A percentile compares a stretch with the other conserved stretches of the same genome.
These are phyloP conservation scores for Sipunculus nudus DNA, from an alignment of 2,888 invertebrate genomes.

Conservation along the genomic window DNA sequence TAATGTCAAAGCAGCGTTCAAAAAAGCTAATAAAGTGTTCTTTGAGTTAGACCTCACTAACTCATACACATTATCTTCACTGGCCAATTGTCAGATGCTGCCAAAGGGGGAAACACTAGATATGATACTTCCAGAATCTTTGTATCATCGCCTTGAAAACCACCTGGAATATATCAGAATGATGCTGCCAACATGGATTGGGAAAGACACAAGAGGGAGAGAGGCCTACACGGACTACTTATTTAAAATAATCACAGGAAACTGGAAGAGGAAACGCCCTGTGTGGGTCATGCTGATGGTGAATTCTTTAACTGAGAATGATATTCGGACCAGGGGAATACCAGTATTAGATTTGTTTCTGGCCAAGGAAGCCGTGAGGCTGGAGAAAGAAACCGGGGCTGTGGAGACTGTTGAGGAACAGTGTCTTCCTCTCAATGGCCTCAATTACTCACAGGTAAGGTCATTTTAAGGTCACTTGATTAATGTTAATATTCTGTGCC, in stretches of 20 bases:
- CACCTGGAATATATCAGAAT: slow-evolving; percentile 67
- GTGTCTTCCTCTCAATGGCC: slow-evolving; percentile 70
- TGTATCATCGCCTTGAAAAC: slow-evolving; percentile 67
- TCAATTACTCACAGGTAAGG: slow-evolving; percentile 69
- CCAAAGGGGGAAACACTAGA: slow-evolving; percentile 63
- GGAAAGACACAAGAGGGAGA: slow-evolving; percentile 63
- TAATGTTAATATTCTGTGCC: no score
- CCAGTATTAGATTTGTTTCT: slow-evolving; percentile 71
- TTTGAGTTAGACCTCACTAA: slow-evolving; percentile 71
- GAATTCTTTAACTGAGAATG: slow-evolving; percentile 69
- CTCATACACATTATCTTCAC: slow-evolving; percentile 66
- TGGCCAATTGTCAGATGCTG: slow-evolving; percentile 68
- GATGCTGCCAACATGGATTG: slow-evolving; percentile 68
- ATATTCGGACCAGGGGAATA: slow-evolving; percentile 66
- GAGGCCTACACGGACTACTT: slow-evolving; percentile 68
- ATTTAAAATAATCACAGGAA: slow-evolving; percentile 68
- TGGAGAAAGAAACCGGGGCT: slow-evolving; percentile 68
- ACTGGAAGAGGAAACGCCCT: slow-evolving; percentile 71
- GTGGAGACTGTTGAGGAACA: slow-evolving; percentile 71
- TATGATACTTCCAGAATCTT: slow-evolving; percentile 65
- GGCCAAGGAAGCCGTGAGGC: slow-evolving; percentile 68
- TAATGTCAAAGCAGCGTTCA: slow-evolving; percentile 69
- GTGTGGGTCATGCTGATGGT: slow-evolving; percentile 72
- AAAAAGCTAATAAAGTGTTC: slow-evolving; percentile 67
- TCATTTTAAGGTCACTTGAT: not conserved